phyloP scores from a whole-genome alignment of 2,888 invertebrate species.

The Platypus cylindrus region DNA sequence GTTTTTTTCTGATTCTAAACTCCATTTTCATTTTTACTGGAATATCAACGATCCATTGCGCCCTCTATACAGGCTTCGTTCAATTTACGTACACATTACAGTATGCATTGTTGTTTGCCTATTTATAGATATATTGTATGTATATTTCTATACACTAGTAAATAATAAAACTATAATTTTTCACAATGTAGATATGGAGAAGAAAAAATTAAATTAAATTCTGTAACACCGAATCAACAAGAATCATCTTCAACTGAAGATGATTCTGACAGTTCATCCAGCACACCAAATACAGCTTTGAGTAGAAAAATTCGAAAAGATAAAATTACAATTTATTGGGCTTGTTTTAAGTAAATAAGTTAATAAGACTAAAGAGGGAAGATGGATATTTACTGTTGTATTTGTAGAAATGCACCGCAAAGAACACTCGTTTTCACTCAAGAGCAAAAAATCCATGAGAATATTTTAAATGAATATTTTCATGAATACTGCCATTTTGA shows the following conservation, averaged over 20 bases:
- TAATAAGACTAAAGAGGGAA: neutral
- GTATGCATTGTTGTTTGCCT: too few relatives aligned
- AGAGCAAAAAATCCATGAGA: slow-evolving; percentile 54
- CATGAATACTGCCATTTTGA: slow-evolving; percentile 57
- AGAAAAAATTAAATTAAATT: slow-evolving; percentile 60
- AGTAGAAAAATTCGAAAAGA: slow-evolving; percentile 56
- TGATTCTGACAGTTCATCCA: slow-evolving; percentile 36
- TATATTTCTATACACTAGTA: too few relatives aligned
- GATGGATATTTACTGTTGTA: slow-evolving; percentile 22
- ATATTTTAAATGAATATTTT: slow-evolving; percentile 45
- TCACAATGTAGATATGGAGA: slow-evolving; percentile 58
- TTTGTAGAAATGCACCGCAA: slow-evolving; percentile 49
- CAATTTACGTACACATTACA: too few relatives aligned
- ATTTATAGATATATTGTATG: too few relatives aligned
- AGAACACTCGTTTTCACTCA: slow-evolving; percentile 63
- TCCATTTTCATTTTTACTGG: too few relatives aligned
- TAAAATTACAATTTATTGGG: slow-evolving; percentile 68
- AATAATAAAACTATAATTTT: too few relatives aligned
- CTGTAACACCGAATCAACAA: slow-evolving; percentile 42
- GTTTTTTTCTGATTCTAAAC: too few relatives aligned
- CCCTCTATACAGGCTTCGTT: too few relatives aligned
- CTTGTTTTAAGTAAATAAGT: slow-evolving; percentile 43
- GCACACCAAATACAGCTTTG: slow-evolving; percentile 30
- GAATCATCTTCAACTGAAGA: slow-evolving; percentile 47
- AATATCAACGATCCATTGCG: too few relatives aligned